A percentile compares a stretch with the other conserved stretches of the same genome.
These are phyloP conservation scores for Basileuterus tristriatus DNA, from an alignment of 2,797 vertebrate genomes.

Conservation along the genomic window DNA sequence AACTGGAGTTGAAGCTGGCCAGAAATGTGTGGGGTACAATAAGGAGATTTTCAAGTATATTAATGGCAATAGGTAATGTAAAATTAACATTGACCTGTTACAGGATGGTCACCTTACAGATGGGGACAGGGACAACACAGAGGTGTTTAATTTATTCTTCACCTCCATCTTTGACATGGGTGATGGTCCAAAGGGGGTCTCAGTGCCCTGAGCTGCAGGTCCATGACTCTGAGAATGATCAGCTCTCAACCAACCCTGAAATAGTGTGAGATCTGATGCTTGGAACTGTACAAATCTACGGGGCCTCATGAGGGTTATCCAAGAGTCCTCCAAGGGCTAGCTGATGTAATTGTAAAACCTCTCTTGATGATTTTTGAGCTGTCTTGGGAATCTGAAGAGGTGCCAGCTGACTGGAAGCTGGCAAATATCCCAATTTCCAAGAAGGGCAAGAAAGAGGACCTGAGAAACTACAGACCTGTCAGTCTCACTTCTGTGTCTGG, in stretches of 20 bases:
- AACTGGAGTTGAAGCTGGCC: background rate
- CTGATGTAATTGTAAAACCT: background rate
- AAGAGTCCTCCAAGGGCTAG: background rate
- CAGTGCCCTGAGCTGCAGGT: background rate
- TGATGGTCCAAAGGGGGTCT: background rate
- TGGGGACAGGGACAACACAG: fast-evolving
- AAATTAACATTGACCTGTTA: background rate
- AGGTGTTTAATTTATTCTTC: background rate
- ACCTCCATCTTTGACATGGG: background rate
- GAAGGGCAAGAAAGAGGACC: background rate
- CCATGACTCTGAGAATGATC: background rate
- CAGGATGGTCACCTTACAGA: background rate
- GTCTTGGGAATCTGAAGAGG: background rate
- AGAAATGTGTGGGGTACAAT: background rate
- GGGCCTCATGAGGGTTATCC: background rate
- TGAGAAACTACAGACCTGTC: background rate
- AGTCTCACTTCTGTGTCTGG: background rate
- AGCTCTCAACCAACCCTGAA: background rate
- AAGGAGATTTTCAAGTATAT: background rate
- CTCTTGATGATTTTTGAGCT: background rate
- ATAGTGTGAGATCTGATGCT: background rate
- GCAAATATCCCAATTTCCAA: fast-evolving
- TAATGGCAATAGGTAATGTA: background rate
- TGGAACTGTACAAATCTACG: background rate
- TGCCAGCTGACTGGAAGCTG: background rate